Evolutionary conservation across 2,888 invertebrate species (phyloP), one percentile per base, ranked within the genome.

Genomic region (Tetramorium bicarinatum): DNA sequence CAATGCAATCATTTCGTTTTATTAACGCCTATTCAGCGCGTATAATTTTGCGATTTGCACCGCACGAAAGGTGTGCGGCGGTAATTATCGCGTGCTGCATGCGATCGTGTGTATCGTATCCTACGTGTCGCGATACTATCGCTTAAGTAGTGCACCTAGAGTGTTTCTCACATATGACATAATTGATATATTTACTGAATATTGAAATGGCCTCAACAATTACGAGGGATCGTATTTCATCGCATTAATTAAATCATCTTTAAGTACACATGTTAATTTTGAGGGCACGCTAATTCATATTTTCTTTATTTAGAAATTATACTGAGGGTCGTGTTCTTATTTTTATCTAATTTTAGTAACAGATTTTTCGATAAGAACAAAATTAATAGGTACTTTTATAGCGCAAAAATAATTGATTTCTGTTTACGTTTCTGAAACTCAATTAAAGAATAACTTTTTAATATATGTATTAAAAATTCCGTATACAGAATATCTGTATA

Each of bases 121-220:
- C n/a, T 81, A 62, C 64, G 29, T 74, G 77, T 67, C 54, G 44
- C 69, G 77, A 77, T 77, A 34, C 54, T 44, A 69, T 77, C 77
- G 15, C 44, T 69, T 69, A 77, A 77, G 29, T 67, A 38, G 34
- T 38, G 41, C 67, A 54, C 29, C 41, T 41, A 21, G 77, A 54
- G 13, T 47, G 47, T 72, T 47, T 64, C 67, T 52, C 49, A 62
- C 66, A 52, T 71, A 59, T 82, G 59, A 52, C 47, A 47, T 75
- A 81, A 84, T 84, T 84, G 82, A 84, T 84, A 84, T 76, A n/a
- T n/a, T n/a, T n/a, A 54, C 67, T 64, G 71, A 82, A 76, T 82
- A 84, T 71, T 76, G 71, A 76, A 74, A 79, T 29, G 67, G 15
- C n/a, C 21, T n/a, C 72, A 44, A 44, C 66, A 64, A 82, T 76